These are phyloP conservation scores for Larimichthys crocea DNA, from an alignment of 2,113 vertebrate genomes.

Conservation along the genomic window DNA sequence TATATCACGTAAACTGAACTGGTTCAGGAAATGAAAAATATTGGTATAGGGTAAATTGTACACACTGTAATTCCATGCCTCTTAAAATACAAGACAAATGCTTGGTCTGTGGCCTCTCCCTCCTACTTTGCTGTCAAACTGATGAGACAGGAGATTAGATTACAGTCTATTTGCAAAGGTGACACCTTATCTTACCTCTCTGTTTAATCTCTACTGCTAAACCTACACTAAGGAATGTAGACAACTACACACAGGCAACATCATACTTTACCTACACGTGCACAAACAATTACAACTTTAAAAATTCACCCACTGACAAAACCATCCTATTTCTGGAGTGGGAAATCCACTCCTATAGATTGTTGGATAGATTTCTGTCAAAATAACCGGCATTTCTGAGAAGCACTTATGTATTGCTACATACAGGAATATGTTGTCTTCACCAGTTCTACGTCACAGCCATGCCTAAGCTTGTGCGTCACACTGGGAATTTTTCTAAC, in stretches of 20 bases:
- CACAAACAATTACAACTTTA: neutral
- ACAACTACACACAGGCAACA: neutral
- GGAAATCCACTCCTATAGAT: slow-evolving; percentile 6
- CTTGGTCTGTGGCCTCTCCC: neutral
- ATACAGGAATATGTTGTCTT: neutral
- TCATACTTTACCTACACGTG: neutral
- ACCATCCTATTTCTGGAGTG: neutral
- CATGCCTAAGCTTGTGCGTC: slow-evolving; percentile 20
- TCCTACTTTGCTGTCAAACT: neutral
- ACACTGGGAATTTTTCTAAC: neutral
- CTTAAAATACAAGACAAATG: neutral
- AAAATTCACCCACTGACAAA: neutral
- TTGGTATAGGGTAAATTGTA: neutral
- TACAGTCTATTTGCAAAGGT: slow-evolving; percentile 7
- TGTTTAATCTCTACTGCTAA: neutral
- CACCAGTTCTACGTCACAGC: neutral
- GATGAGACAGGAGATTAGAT: slow-evolving; percentile 38
- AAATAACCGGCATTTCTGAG: slow-evolving; percentile 1
- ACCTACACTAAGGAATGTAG: neutral
- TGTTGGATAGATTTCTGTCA: neutral
- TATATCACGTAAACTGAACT: too few species aligned
- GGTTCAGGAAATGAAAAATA: neutral
- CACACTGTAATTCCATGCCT: neutral
- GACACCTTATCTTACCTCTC: neutral
- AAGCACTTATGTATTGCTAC: neutral